Evolutionary conservation across 2,797 vertebrate genomes (phyloP), one percentile per base, ranked within the genome.

Genomic region (Muscicapa comitata): DNA sequence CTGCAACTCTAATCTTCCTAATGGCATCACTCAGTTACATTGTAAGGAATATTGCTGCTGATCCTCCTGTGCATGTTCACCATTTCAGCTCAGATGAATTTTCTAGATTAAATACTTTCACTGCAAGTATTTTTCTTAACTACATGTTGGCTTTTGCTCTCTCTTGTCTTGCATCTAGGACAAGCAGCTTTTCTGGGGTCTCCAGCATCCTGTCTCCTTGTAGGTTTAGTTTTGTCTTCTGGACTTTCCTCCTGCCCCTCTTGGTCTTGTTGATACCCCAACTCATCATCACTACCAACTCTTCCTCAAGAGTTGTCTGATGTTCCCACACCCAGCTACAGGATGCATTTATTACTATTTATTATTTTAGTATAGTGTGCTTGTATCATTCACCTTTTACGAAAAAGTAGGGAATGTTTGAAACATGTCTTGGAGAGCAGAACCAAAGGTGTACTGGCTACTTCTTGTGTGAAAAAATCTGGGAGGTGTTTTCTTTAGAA

Each of bases 401-500:
- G 10, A 38, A 79, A 47, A 35, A 61, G 19, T 5, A 35, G 15
- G 51, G 17, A 40, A n/a, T 33, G 10, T 48, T 65, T 88, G 29
- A 91, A 91, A 72, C 29, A 1, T 0, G 2, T 37, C 24, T 72
- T 77, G 45, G 33, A 73, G 28, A 19, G 16, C 20, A 68, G 38
- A 83, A 7, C 21, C 33, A 73, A 83, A 85, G 65, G 58, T 54
- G 47, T 38, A 15, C 20, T 15, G 9, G 4, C 40, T 88, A 25
- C n/a, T 85, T 31, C 45, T 82, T 33, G 73, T 12, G 4, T 84
- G 51, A 67, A 72, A 38, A 55, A 83, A 68, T 78, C 42, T 93
- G 18, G 58, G 78, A 90, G 65, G 35, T 25, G 61, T 82, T 93
- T 94, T 68, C 88, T 80, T 85, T 80, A 77, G 91, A 89, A 58